phyloP scores from a whole-genome alignment of 2,113 vertebrate genomes.

The Malurus alboscapulatus region DNA sequence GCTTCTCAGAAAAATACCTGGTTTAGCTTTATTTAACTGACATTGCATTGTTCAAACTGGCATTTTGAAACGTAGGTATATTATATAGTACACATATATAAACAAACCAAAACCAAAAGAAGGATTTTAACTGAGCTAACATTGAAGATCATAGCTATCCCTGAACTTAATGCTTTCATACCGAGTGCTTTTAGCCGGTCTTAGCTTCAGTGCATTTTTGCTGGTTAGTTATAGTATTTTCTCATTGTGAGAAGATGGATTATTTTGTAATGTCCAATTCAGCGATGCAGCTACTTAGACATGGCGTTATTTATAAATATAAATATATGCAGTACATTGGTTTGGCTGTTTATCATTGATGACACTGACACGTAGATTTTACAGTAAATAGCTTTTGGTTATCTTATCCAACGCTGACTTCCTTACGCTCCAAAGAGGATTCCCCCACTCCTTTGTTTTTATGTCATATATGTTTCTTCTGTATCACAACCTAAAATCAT shows the following conservation, averaged over 20 bases:
- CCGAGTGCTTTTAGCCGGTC: neutral
- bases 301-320: conserved; percentile 26
- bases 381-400: conserved; percentile 54
- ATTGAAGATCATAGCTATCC: neutral
- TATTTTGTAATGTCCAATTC: conserved; percentile 33
- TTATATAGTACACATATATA: neutral
- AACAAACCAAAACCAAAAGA: neutral
- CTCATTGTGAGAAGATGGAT: conserved; percentile 16
- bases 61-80: neutral
- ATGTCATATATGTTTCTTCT: conserved; percentile 26
- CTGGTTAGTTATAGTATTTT: conserved; percentile 47
- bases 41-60: neutral
- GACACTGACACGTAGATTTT: conserved; percentile 11
- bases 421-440: conserved; percentile 69
- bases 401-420: conserved; percentile 28
- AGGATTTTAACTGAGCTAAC: neutral
- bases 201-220: conserved; percentile 48
- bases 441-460: conserved; percentile 36
- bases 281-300: conserved; percentile 14
- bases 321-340: conserved; percentile 20
- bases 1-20: conserved; percentile 23
- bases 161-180: neutral
- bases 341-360: conserved; percentile 47
- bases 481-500: conserved; percentile 3
- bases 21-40: neutral